Evolutionary conservation across 1,140 invertebrate genomes (phyloP), one percentile per base, ranked within the genome.

Genomic region (Leptinotarsa texana): DNA sequence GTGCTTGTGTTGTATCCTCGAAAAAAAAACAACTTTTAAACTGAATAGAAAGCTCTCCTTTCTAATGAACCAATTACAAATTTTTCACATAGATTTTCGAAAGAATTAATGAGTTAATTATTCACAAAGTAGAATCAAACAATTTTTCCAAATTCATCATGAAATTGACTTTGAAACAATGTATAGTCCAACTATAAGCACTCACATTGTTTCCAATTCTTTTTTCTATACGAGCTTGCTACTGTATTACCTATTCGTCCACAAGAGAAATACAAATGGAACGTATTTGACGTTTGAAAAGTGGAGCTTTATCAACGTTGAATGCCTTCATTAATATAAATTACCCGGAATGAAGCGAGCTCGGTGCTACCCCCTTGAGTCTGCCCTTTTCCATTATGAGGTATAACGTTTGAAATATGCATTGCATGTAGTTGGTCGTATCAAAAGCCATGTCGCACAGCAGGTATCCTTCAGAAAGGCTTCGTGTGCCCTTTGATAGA

Each of bases 371-470:
- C 74, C 77, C 77, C 77, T 57, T 51, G 77, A 78, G 77, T 75
- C 63, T 57, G 72, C 66, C 74, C 77, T 49, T 75, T 73, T 73
- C 68, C 77, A 78, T 78, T 78, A 78, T 73, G 67, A 69, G 77
- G 71, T 77, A 77, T 77, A 77, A 77, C 77, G 57, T 78, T 78
- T 78, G 65, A 78, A 78, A 78, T 78, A 78, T 75, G 77, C 77
- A 78, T 69, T 69, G 42, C 67, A 33, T 24, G 67, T 48, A 69
- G 27, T 69, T 69, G 42, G 67, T 48, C 47, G 67, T 69, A 69
- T 69, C 67, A 69, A 69, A 69, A 48, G 27, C 67, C n/a, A 65
- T 65, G 22, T 69, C 27, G 27, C 42, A 27, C 67, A 48, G 67
- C 67, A 69, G 22, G 51, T 57, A 57, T 3, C 51, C 17, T 17